A percentile compares a stretch with the other conserved stretches of the same genome.
These are phyloP conservation scores for Chymomyza fuscimana DNA, from an alignment of 2,888 invertebrate species.

Conservation along the genomic window DNA sequence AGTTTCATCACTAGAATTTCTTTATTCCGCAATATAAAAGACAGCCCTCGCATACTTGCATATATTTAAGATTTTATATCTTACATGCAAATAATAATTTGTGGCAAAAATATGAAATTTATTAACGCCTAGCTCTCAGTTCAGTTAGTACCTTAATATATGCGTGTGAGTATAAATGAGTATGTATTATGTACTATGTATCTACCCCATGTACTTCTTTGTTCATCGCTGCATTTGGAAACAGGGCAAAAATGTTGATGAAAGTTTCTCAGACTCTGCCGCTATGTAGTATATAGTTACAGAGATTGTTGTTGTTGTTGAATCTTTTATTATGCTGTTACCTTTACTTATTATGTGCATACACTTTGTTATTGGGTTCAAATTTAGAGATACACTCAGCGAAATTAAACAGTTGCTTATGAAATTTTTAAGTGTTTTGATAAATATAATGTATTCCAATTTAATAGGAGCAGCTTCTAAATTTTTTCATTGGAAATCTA, in stretches of 20 bases:
- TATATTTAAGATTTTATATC: background rate
- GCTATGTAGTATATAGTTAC: background rate
- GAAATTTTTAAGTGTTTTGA: too few relatives aligned
- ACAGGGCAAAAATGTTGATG: background rate
- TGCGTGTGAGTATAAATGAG: conserved; percentile 19
- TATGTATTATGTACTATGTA: background rate
- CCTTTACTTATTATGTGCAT: background rate
- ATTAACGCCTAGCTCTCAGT: background rate
- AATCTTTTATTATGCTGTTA: background rate
- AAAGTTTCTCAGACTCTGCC: background rate
- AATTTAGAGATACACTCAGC: background rate
- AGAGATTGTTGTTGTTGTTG: background rate
- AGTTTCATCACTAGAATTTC: too few relatives aligned
- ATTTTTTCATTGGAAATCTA: too few relatives aligned
- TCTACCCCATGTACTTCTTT: background rate
- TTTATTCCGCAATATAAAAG: too few relatives aligned
- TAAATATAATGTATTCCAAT: too few relatives aligned
- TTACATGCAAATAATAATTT: background rate
- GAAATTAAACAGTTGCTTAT: background rate
- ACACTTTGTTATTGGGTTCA: background rate
- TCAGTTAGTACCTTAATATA: background rate
- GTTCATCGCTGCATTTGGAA: background rate
- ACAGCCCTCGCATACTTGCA: too few relatives aligned
- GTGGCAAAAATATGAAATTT: background rate
- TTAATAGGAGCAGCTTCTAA: too few relatives aligned